Conservation (phyloP, 2,888 invertebrate genomes). For the Beris morrisii region DNA sequence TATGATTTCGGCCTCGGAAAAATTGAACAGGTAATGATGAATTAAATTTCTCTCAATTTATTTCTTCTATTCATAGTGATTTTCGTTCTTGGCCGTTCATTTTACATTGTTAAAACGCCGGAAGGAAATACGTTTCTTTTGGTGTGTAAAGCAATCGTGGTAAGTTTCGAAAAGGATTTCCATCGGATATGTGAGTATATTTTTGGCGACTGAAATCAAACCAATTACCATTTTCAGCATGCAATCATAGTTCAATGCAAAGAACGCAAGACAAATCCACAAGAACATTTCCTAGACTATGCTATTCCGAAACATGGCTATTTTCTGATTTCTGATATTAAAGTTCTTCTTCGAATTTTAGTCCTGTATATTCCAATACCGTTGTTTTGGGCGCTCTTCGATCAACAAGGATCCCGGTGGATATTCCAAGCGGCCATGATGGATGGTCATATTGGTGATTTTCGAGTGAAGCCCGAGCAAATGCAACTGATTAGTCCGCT, state of each 20-base stretch:
- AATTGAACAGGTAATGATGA: too few species aligned
- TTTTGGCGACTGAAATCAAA: too few species aligned
- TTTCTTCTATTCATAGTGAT: constrained; percentile 59
- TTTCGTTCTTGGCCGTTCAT: constrained; percentile 67
- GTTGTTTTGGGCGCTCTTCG: constrained; percentile 91
- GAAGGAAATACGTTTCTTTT: constrained; percentile 70
- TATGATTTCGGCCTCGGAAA: too few species aligned
- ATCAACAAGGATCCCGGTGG: constrained; percentile 93
- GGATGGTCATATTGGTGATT: constrained; percentile 82
- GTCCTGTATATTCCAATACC: constrained; percentile 83
- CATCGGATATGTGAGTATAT: too few species aligned
- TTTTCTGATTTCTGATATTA: constrained; percentile 73
- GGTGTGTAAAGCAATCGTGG: constrained; percentile 60
- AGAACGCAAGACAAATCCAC: constrained; percentile 57
- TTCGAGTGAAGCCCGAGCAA: constrained; percentile 86
- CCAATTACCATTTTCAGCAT: constrained; percentile 52
- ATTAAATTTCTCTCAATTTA: too few species aligned
- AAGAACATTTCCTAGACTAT: constrained; percentile 85
- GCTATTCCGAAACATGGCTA: constrained; percentile 73
- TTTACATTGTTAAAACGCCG: constrained; percentile 67
- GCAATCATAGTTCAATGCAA: constrained; percentile 56
- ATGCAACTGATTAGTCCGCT: constrained; percentile 92
- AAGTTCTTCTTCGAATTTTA: constrained; percentile 72
- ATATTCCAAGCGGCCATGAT: constrained; percentile 89
- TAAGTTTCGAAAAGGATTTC: too few species aligned